A percentile compares a stretch with the other conserved stretches of the same genome.
phyloP scores from a whole-genome alignment of 2,888 invertebrate species.

The Xanthorhoe spadicearia region DNA sequence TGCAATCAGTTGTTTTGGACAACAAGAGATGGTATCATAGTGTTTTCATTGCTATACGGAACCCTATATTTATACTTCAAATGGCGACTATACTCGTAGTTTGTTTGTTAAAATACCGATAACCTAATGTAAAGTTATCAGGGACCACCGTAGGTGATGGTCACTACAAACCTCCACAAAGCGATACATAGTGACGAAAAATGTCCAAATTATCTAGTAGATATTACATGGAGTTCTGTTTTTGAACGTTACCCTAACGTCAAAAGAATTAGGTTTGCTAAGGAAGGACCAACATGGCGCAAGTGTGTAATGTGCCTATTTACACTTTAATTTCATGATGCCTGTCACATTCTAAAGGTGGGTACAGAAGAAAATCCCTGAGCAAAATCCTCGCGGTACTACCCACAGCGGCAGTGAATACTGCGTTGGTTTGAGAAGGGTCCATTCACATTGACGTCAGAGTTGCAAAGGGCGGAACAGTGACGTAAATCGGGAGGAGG shows the following conservation, averaged over 20 bases:
- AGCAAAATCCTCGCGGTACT: not conserved
- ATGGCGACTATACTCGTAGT: not conserved
- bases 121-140: slow-evolving; percentile 26
- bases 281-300: not conserved
- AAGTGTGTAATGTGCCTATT: not conserved
- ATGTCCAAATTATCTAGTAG: not conserved
- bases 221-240: too few species aligned
- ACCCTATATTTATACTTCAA: not conserved
- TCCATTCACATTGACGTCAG: slow-evolving; percentile 9
- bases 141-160: slow-evolving; percentile 18
- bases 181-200: not conserved
- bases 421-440: too few species aligned
- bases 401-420: not conserved
- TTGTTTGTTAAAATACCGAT: slow-evolving; percentile 19
- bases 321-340: too few species aligned
- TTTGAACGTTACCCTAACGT: too few species aligned
- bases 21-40: too few species aligned
- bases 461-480: slow-evolving; percentile 4
- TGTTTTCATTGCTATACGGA: slow-evolving; percentile 8
- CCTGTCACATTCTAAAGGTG: too few species aligned
- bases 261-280: too few species aligned
- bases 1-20: too few species aligned
- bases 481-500: slow-evolving; percentile 11
- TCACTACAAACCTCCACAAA: not conserved
- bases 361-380: not conserved